phyloP scores from a whole-genome alignment of 2,797 vertebrate species.

The Furcifer pardalis region DNA sequence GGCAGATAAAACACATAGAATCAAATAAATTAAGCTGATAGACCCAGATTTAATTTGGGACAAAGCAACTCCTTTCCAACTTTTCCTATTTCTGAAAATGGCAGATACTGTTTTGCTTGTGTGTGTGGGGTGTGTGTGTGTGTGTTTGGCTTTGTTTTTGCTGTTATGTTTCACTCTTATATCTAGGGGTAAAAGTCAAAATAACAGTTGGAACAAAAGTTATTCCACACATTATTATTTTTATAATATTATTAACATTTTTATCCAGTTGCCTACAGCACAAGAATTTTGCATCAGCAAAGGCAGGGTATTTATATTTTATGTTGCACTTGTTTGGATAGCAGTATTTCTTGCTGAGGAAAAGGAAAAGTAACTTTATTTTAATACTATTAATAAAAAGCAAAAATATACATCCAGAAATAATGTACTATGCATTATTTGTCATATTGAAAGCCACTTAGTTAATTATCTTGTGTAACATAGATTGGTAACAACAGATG shows the following conservation, averaged over 20 bases:
- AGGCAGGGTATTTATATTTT: not conserved
- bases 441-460: not conserved
- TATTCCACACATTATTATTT: not conserved
- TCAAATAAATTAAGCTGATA: too few species aligned
- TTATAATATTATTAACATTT: too few species aligned
- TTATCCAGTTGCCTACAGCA: not conserved
- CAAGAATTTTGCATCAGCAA: not conserved
- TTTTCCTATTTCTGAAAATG: conserved; percentile 34
- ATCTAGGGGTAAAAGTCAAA: conserved; percentile 26
- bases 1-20: too few species aligned
- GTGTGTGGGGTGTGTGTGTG: conserved; percentile 19
- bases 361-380: conserved; percentile 4
- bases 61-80: not conserved
- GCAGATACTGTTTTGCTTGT: conserved; percentile 13
- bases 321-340: not conserved
- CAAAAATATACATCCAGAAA: not conserved
- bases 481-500: not conserved
- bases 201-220: not conserved
- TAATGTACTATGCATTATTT: not conserved
- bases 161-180: not conserved
- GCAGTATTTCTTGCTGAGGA: not conserved
- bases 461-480: not conserved
- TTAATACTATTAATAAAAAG: not conserved
- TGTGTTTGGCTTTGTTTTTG: not conserved
- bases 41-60: not conserved